Conservation (phyloP, 2,797 vertebrate species). For the Martes flavigula region DNA sequence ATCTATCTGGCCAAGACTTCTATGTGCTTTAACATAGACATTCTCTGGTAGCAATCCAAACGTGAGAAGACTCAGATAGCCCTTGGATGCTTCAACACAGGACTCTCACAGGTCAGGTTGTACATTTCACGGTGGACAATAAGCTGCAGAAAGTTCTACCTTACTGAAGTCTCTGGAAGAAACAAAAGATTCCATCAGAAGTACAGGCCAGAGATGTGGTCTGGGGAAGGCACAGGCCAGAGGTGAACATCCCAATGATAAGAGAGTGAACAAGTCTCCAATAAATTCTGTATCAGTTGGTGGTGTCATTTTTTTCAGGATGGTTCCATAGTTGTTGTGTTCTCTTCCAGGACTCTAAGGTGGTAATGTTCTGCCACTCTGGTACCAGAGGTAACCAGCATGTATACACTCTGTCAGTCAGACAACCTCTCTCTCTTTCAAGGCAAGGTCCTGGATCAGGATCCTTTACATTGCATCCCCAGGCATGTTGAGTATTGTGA, state of each 20-base stretch:
- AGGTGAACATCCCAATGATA: not conserved
- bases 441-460: not conserved
- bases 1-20: not conserved
- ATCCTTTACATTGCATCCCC: not conserved
- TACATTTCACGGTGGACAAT: not conserved
- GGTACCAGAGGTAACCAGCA: not conserved
- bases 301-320: not conserved
- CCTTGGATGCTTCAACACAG: slow-evolving; percentile 5
- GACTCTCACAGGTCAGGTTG: not conserved
- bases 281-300: not conserved
- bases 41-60: not conserved
- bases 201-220: not conserved
- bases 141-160: slow-evolving; percentile 7
- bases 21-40: not conserved
- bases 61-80: not conserved
- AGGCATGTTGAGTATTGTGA: not conserved
- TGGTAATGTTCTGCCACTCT: not conserved
- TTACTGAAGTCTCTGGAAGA: slow-evolving; percentile 18
- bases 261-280: not conserved
- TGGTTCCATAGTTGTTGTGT: slow-evolving; percentile 42
- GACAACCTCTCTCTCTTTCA: not conserved
- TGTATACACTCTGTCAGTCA: slow-evolving; percentile 6
- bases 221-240: not conserved
- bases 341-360: not conserved
- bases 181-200: not conserved